phyloP scores from a whole-genome alignment of 2,888 invertebrate genomes.

The Lysandra coridon region DNA sequence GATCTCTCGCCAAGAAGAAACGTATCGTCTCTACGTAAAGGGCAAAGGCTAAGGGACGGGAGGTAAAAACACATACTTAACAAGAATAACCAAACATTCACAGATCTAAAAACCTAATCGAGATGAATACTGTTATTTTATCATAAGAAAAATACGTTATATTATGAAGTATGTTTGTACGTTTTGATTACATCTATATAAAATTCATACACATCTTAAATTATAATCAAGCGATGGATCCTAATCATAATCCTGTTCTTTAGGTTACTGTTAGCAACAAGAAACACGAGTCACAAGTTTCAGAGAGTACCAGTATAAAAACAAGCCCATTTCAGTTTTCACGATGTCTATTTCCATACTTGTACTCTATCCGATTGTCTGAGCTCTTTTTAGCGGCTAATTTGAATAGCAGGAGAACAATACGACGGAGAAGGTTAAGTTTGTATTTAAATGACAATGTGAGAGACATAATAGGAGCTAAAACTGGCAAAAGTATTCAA shows the following conservation, averaged over 20 bases:
- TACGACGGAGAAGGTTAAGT: constrained; percentile 46
- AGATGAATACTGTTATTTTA: no score
- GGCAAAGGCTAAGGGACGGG: background rate
- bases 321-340: background rate
- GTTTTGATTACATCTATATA: no score
- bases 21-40: no score
- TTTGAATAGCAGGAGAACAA: constrained; percentile 54
- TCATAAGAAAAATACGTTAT: no score
- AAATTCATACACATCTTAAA: no score
- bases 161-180: no score
- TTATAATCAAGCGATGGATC: no score
- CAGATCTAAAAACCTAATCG: no score
- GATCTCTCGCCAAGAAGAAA: no score
- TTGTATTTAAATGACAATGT: constrained; percentile 63
- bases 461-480: constrained; percentile 38
- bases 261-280: background rate
- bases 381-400: constrained; percentile 46
- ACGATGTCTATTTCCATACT: background rate
- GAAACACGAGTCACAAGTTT: background rate
- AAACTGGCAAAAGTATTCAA: constrained; percentile 28
- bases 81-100: no score
- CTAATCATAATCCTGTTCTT: no score
- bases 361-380: constrained; percentile 43
- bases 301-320: background rate
- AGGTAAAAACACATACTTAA: background rate